Base-by-base conservation (phyloP, 2,888 invertebrate genomes). In the Crioceris asparagi region DNA sequence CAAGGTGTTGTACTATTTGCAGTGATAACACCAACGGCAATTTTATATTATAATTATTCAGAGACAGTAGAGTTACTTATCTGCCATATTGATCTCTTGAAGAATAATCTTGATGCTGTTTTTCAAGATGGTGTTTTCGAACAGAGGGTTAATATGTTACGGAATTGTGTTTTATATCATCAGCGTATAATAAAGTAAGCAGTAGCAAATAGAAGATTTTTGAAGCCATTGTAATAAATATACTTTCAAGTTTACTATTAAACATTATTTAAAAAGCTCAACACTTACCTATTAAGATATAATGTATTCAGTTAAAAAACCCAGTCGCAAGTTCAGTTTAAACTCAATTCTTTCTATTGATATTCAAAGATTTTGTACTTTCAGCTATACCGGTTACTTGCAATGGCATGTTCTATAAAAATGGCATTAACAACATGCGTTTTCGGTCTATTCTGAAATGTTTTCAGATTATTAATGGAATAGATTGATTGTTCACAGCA, bases 51-150 rank as follows among this genome's bases (percentile, higher is more conserved):
- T 10, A 8, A 29, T n/a, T n/a, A 11, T 3, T 26, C 15, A 12
- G 27, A 35, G 19, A 19, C 29, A 2, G 18, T 25, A 7, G 27
- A 31, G 8, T 12, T 31, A 12, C 4, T 37, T 5, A 37, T 32
- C 16, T 32, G 26, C 4, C 37, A 37, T 17, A 25, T 25, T 15
- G 26, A 32, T 14, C 17, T 25, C 17, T 32, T 37, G 18, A 37
- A 37, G 23, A 14, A 15, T 12, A 11, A 29, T 1, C n/a, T 35
- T 5, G n/a, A 5, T 3, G 6, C 11, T 3, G 18, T 35, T 2
- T 35, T 35, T 18, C 27, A 35, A 3, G 35, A 27, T 19, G 11
- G 17, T 10, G 10, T 7, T 18, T 16, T 12, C 10, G 11, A 12
- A 5, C 6, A 27, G 29, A 35, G 16, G 18, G 3, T 17, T 7